phyloP scores from a whole-genome alignment of 2,113 vertebrate genomes.

The Oplegnathus fasciatus region DNA sequence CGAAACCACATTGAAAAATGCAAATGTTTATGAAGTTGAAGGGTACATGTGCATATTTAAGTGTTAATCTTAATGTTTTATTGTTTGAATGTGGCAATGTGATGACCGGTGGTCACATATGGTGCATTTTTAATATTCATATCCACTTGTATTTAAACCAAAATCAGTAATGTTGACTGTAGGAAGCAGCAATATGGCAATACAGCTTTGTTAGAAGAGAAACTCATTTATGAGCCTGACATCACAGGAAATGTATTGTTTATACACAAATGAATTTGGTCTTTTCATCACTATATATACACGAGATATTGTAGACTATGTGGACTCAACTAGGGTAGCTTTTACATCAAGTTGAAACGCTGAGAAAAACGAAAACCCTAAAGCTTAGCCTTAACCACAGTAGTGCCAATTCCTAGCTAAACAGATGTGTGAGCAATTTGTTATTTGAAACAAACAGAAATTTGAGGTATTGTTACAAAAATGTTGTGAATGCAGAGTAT shows the following conservation, averaged over 20 bases:
- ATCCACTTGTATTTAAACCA: neutral
- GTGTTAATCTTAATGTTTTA: neutral
- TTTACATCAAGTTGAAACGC: neutral
- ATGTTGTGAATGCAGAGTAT: neutral
- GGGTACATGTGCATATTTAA: neutral
- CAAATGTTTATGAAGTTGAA: neutral
- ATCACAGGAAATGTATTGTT: neutral
- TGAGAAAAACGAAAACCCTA: neutral
- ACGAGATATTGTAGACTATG: neutral
- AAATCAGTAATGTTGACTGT: neutral
- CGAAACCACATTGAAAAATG: neutral
- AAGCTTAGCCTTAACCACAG: neutral
- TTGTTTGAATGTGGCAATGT: neutral
- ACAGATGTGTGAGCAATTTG: neutral
- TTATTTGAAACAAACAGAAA: neutral
- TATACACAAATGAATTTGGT: neutral
- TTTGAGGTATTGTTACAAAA: neutral
- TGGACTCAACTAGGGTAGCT: neutral
- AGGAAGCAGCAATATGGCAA: neutral
- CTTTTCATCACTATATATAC: neutral
- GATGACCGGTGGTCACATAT: neutral
- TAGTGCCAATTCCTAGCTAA: neutral
- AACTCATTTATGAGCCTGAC: neutral
- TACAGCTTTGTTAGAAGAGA: neutral
- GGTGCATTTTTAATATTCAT: neutral